phyloP scores from a whole-genome alignment of 2,797 vertebrate species.

The Mionectes olivaceus region DNA sequence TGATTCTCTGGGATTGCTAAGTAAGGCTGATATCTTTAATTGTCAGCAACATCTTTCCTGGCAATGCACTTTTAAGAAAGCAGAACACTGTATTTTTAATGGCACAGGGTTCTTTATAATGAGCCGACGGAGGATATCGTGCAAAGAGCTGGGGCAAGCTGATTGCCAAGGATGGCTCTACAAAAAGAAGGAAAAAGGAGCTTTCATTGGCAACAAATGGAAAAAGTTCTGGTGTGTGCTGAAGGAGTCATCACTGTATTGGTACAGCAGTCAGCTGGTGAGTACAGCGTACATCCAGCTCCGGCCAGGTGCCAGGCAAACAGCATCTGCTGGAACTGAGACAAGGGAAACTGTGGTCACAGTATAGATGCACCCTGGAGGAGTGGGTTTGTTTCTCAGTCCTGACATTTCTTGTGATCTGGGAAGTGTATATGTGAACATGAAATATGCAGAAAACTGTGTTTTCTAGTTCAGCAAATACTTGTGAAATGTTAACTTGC shows the following conservation, averaged over 20 bases:
- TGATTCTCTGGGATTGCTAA: background rate
- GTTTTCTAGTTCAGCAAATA: background rate
- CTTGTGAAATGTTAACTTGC: background rate
- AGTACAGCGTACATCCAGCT: slow-evolving; percentile 63
- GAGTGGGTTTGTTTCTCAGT: background rate
- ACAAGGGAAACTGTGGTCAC: background rate
- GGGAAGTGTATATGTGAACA: background rate
- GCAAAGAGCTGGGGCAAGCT: slow-evolving; percentile 91
- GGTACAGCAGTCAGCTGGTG: slow-evolving; percentile 93
- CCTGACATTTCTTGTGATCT: background rate
- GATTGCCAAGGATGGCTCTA: slow-evolving; percentile 98
- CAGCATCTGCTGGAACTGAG: background rate
- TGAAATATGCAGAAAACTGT: background rate
- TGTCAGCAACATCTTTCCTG: background rate
- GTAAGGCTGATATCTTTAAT: background rate
- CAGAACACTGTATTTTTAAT: slow-evolving; percentile 14
- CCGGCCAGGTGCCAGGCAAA: background rate
- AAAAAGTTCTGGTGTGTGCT: slow-evolving; percentile 98
- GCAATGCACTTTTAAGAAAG: slow-evolving; percentile 4
- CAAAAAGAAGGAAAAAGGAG: slow-evolving; percentile 94
- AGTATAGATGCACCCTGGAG: background rate
- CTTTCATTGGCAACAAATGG: slow-evolving; percentile 96
- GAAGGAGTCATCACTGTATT: slow-evolving; percentile 92
- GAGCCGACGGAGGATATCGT: slow-evolving; percentile 95
- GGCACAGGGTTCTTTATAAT: slow-evolving; percentile 86